Evolutionary conservation across 2,113 vertebrate species (phyloP).

Genomic region (Anas platyrhynchos): DNA sequence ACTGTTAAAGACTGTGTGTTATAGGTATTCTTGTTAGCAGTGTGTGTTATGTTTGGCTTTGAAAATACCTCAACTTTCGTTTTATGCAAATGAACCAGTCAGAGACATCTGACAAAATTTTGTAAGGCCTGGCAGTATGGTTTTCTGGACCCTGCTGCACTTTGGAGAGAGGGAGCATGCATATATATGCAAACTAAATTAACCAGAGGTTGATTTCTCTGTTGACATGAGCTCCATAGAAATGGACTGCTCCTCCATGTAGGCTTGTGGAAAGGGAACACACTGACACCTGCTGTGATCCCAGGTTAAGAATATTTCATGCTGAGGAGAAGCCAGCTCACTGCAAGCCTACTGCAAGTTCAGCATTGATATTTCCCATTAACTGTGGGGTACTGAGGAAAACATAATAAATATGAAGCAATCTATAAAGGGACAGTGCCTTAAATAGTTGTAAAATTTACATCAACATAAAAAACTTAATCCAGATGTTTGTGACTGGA

Average conservation of each 20-base stretch:
- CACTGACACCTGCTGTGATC: background rate
- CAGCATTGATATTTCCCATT: background rate
- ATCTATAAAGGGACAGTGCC: background rate
- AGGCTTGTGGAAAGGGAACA: background rate
- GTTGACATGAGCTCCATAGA: background rate
- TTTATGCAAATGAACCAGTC: constrained; percentile 67
- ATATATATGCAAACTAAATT: background rate
- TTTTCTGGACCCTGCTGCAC: background rate
- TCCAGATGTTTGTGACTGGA: constrained; percentile 56
- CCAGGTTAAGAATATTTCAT: background rate
- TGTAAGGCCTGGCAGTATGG: background rate
- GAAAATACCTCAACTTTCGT: constrained; percentile 41
- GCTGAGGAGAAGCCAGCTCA: background rate
- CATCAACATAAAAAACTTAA: constrained; percentile 41
- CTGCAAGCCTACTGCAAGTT: background rate
- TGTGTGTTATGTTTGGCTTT: constrained; percentile 68
- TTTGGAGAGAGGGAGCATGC: background rate
- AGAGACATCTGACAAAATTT: constrained; percentile 26
- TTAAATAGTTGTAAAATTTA: constrained; percentile 52
- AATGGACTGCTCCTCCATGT: background rate
- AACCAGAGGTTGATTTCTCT: background rate
- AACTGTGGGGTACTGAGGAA: constrained; percentile 1
- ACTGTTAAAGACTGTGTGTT: constrained; percentile 32
- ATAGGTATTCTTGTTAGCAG: constrained; percentile 52
- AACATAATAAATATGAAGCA: constrained; percentile 9